A percentile compares a stretch with the other conserved stretches of the same genome.
These are phyloP conservation scores for Neodiprion fabricii DNA, from an alignment of 1,140 invertebrate genomes.

Conservation along the genomic window DNA sequence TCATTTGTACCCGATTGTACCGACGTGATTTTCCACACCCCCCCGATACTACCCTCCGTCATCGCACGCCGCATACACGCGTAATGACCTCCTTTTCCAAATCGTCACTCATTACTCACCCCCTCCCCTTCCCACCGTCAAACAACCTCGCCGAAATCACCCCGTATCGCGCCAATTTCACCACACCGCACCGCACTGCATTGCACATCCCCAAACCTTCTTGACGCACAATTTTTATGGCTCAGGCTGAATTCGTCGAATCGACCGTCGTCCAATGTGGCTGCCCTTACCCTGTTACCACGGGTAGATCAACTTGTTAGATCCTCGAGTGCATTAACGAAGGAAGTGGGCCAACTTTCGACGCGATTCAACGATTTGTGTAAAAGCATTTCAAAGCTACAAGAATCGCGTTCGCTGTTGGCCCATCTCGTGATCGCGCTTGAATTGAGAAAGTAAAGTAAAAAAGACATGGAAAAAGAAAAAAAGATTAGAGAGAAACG, in stretches of 20 bases:
- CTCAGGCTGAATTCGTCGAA: neutral
- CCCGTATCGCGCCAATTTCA: neutral
- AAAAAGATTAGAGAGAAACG: neutral
- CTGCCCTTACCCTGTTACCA: conserved; percentile 32
- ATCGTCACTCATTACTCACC: neutral
- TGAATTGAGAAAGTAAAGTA: neutral
- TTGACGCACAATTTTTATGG: too few relatives aligned
- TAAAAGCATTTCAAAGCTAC: too few relatives aligned
- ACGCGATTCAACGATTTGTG: neutral
- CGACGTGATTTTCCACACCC: neutral
- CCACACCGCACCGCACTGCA: too few relatives aligned
- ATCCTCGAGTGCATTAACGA: neutral
- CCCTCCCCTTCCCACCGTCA: neutral
- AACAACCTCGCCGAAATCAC: conserved; percentile 3
- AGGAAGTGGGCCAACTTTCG: neutral
- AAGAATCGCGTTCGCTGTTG: neutral
- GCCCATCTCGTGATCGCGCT: neutral
- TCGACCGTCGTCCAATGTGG: conserved; percentile 11
- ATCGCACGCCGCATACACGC: conserved; percentile 6
- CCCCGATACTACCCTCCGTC: conserved; percentile 17
- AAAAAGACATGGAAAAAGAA: neutral
- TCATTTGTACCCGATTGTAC: conserved; percentile 54
- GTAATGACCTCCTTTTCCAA: conserved; percentile 15
- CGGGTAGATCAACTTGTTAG: conserved; percentile 10
- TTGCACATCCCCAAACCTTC: too few relatives aligned